Evolutionary conservation across 2,113 vertebrate species (phyloP).

Genomic region (Procavia capensis): DNA sequence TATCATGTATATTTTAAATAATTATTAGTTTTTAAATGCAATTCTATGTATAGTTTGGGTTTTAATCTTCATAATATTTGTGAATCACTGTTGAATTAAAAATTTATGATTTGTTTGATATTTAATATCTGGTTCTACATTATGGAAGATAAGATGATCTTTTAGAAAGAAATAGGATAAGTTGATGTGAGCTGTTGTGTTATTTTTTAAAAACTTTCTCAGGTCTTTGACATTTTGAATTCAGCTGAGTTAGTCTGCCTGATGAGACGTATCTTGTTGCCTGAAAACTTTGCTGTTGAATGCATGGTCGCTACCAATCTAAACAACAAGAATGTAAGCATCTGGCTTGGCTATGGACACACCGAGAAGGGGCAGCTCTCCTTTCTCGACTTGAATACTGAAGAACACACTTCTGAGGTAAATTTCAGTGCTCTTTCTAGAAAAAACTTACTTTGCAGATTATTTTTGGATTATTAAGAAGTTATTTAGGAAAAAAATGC

Average conservation of each 20-base stretch:
- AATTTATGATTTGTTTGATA: neutral
- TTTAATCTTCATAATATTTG: neutral
- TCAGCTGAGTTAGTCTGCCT: constrained; percentile 94
- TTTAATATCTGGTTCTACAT: neutral
- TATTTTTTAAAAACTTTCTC: constrained; percentile 53
- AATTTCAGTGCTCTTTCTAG: neutral
- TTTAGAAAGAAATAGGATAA: neutral
- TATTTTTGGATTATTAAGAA: neutral
- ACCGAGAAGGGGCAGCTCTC: constrained; percentile 89
- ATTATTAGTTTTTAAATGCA: neutral
- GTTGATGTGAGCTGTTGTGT: neutral
- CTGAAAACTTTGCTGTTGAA: constrained; percentile 87
- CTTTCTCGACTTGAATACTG: constrained; percentile 89
- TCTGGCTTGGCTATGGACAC: constrained; percentile 94
- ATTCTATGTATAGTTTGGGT: neutral
- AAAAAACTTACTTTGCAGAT: neutral
- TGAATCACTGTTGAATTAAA: neutral
- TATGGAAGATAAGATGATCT: neutral
- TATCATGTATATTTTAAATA: neutral
- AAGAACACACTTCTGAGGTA: constrained; percentile 90
- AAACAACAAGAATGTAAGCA: constrained; percentile 79
- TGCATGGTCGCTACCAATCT: constrained; percentile 88
- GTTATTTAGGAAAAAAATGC: neutral
- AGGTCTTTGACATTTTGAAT: constrained; percentile 95
- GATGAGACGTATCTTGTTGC: constrained; percentile 89